A percentile compares a stretch with the other conserved stretches of the same genome.
These are phyloP conservation scores for Podarcis lilfordi DNA, from an alignment of 2,797 vertebrate genomes.

Conservation along the genomic window DNA sequence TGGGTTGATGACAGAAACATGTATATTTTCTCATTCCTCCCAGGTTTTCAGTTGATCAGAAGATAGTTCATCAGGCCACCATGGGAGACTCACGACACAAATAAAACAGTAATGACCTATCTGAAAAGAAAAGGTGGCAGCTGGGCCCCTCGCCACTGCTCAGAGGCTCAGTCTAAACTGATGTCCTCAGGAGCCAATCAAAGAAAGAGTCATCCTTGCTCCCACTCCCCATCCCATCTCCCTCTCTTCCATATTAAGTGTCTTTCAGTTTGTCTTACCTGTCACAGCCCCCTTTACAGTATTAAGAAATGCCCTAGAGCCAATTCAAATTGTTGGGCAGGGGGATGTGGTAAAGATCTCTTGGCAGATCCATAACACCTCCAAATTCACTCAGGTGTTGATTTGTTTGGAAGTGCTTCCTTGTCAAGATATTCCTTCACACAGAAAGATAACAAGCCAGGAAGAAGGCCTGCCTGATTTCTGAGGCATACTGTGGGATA, in stretches of 20 bases:
- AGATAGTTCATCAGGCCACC: background rate
- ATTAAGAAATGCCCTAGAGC: background rate
- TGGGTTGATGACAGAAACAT: background rate
- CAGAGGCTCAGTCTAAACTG: constrained; percentile 1
- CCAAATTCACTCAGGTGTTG: background rate
- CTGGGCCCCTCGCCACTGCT: constrained; percentile 15
- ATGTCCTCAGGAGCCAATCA: constrained; percentile 26
- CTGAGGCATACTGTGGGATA: background rate
- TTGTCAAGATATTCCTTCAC: background rate
- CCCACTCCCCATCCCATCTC: constrained; percentile 12
- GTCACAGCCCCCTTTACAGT: background rate
- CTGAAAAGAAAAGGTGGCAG: background rate
- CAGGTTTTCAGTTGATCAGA: background rate
- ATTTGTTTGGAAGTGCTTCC: background rate
- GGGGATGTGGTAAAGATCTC: background rate
- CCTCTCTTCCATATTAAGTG: constrained; percentile 21
- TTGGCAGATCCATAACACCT: background rate
- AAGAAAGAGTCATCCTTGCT: background rate
- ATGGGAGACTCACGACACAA: background rate
- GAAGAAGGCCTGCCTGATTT: background rate
- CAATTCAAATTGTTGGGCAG: background rate
- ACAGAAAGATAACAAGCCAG: background rate
- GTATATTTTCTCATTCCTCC: background rate
- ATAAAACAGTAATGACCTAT: constrained; percentile 16
- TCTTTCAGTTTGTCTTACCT: constrained; percentile 20